phyloP scores from a whole-genome alignment of 2,797 vertebrate species.

The Anas bernieri region DNA sequence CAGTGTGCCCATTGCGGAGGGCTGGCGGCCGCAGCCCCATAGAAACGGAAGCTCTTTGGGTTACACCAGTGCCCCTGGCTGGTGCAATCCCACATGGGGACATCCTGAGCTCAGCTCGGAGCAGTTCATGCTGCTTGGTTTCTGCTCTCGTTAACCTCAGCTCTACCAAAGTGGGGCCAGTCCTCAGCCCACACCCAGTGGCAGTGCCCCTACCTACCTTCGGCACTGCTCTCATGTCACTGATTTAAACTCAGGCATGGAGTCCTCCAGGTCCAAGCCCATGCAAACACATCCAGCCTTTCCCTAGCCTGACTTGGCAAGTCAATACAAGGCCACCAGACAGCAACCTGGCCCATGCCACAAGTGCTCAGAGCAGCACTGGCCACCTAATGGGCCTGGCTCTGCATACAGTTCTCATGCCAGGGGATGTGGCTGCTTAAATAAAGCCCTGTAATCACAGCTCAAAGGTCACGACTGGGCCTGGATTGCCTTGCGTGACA shows the following conservation, averaged over 20 bases:
- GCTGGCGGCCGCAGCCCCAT: rapidly evolving
- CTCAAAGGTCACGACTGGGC: not conserved
- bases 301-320: not conserved
- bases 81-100: not conserved
- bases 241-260: not conserved
- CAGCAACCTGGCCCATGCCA: rapidly evolving
- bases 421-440: not conserved
- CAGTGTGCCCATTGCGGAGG: rapidly evolving
- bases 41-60: not conserved
- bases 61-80: not conserved
- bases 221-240: not conserved
- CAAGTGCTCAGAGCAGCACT: not conserved
- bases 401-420: not conserved
- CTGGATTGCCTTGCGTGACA: not conserved
- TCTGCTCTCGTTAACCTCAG: not conserved
- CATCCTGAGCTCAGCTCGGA: not conserved
- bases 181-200: not conserved
- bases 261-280: not conserved
- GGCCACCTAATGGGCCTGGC: rapidly evolving
- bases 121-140: not conserved
- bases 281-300: rapidly evolving
- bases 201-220: not conserved
- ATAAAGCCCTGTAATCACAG: not conserved
- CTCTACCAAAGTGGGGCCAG: rapidly evolving
- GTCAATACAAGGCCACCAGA: not conserved